Base-by-base conservation (phyloP, 2,797 vertebrate genomes). In the Anomalospiza imberbis region DNA sequence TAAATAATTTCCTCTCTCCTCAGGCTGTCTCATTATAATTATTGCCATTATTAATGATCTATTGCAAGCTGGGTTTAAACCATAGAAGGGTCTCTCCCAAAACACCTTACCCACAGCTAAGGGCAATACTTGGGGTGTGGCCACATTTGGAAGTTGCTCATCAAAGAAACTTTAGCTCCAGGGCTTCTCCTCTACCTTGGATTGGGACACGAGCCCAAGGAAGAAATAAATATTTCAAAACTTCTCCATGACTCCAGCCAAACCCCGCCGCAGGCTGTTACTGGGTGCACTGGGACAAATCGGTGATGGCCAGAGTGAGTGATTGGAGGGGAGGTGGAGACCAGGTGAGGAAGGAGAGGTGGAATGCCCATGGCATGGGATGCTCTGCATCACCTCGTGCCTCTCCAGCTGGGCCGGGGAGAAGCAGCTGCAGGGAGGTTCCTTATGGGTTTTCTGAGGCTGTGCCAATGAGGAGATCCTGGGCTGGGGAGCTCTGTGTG, bases 141-240 rank as follows among this genome's bases (percentile, higher is more conserved):
- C 81, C 2, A 1, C 53, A 0, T 70, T 75, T 89, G 83, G 60
- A 80, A 82, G 47, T 62, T 80, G 83, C 75, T 95, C 85, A 77
- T 95, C 82, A 55, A 26, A 70, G 63, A 84, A 28, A 1, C 50
- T 95, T 94, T 94, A 94, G 79, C 95, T 92, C n/a, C n/a, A 80
- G 82, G 91, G 90, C 80, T 93, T 85, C 54, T 86, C 14, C 63
- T 93, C 79, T 92, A 50, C 88, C 86, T 93, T 84, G 72, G 47
- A 8, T n/a, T 92, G 85, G 65, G 72, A 71, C 81, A 61, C 5
- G 17, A 63, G 42, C 7, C 6, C 60, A 10, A 45, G 68, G 63
- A 29, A 44, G 62, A 71, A 72, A 67, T 2, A 54, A 86, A 2
- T 7, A 28, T 94, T 95, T 66, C 12, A 15, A 63, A 88, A 93